Evolutionary conservation across 2,888 invertebrate genomes (phyloP), one percentile per base, ranked within the genome.

Genomic region (Chaetogeoica ovagalla): DNA sequence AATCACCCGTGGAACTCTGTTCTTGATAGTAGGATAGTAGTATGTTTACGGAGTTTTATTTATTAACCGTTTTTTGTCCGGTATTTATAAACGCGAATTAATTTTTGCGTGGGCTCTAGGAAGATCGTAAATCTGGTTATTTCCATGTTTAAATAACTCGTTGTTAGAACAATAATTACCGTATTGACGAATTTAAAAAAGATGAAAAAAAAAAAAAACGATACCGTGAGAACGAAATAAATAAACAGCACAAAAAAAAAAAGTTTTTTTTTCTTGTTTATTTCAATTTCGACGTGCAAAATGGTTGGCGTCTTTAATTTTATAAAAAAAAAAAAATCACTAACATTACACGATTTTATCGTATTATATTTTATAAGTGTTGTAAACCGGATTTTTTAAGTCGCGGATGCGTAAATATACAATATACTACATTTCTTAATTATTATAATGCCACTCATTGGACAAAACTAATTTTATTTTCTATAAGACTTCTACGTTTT

Each of bases 61-160:
- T 71, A 79, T 65, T 57, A 23, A 79, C 62, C 43, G 62, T 55
- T 60, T 55, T 60, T 60, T 60, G 30, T 76, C 48, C 23, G 68
- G 48, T 69, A 77, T 69, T 77, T 77, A 68, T 62, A 77, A 52
- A 69, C 69, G 17, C 55, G 21, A 52, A 69, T 60, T 69, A 30
- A 70, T 70, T 77, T 77, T 77, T 77, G 69, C 52, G 77, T 77
- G 77, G 77, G 77, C 21, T 37, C 11, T 11, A 48, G 68, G 9
- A 69, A 77, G 17, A 60, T 69, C 77, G 77, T 77, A 77, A 69
- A 77, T 77, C 19, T 52, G 60, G 68, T 59, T 62, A 69, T 70
- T 77, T 6, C 21, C 39, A 52, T 23, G 55, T 57, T 65, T 55
- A 30, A 21, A 39, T 57, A 39, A 74, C 39, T 57, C 0, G 37